Conservation (phyloP, 2,888 invertebrate species). For the Sinopyrophorus schimmeli region DNA sequence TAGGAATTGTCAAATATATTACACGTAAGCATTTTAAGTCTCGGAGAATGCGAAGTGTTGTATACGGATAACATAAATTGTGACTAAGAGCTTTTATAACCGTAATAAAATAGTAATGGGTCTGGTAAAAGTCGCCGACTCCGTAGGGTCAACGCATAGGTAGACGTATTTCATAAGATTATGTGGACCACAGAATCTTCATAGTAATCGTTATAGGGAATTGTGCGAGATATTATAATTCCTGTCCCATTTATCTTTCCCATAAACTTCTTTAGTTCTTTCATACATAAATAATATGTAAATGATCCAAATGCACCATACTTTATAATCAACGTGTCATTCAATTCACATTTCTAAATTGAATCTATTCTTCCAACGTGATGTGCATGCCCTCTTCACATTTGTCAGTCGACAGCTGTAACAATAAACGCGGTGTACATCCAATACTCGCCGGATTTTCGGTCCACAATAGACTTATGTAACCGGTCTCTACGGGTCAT, state of each 20-base stretch:
- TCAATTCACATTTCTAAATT: conserved; percentile 28
- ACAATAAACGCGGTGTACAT: conserved; percentile 40
- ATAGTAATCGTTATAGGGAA: conserved; percentile 32
- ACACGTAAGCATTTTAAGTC: conserved; percentile 51
- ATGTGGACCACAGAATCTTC: conserved; percentile 31
- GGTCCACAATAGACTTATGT: conserved; percentile 39
- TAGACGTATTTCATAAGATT: conserved; percentile 41
- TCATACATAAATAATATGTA: too few relatives aligned
- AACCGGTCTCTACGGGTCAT: conserved; percentile 48
- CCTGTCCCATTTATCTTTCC: conserved; percentile 23
- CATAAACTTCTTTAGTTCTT: too few relatives aligned
- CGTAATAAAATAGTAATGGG: conserved; percentile 52
- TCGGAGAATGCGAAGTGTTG: conserved; percentile 48
- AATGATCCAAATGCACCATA: too few relatives aligned
- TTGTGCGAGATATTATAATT: conserved; percentile 27
- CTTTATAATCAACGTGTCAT: conserved; percentile 30
- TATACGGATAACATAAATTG: conserved; percentile 51
- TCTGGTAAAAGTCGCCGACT: conserved; percentile 43
- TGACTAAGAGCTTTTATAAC: conserved; percentile 53
- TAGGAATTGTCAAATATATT: conserved; percentile 55
- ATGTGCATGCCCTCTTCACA: conserved; percentile 35
- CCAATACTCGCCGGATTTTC: conserved; percentile 31
- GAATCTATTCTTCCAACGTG: conserved; percentile 28
- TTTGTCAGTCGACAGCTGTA: conserved; percentile 45
- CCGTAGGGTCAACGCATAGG: conserved; percentile 42